Evolutionary conservation across 2,797 vertebrate genomes (phyloP), one percentile per base, ranked within the genome.

Genomic region (Lithobates sylvaticus): DNA sequence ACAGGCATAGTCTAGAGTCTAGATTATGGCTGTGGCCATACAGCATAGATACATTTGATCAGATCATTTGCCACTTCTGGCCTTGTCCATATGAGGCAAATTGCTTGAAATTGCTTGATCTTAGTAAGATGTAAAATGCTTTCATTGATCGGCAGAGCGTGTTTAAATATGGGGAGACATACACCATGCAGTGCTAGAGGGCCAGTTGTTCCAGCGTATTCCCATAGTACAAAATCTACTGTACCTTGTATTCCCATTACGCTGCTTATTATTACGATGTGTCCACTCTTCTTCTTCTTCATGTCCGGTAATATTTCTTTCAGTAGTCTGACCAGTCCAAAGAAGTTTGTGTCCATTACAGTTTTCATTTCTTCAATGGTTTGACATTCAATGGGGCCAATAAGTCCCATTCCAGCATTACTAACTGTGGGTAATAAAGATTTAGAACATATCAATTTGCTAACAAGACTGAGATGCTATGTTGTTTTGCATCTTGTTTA

Each of bases 311-410:
- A 88, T 87, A 96, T 86, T 89, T 96, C 96, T 90, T 97, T 97
- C 69, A 96, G 90, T 77, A 97, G 91, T 73, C 96, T 93, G 84
- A 97, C 95, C 27, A 97, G 87, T 54, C 97, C 96, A 0, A 97
- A 97, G 92, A 97, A 97, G 91, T 97, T 97, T 88, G 96, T 97
- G 85, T 97, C 96, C 96, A 97, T 96, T 88, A 97, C 94, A 0
- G 88, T 93, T 90, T 94, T 96, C 96, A 97, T 97, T 88, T 97
- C 96, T 1, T 96, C 93, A 0, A 97, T 94, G n/a, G 93, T 94
- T 87, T 96, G 96, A 88, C 96, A 97, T 89, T 97, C 96, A 34
- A 97, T 95, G 4, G 96, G 96, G 69, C 96, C 96, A 76, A 96
- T 96, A 85, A 97, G 92, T 42, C 96, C 96, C 93, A 96, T 93